Evolutionary conservation across 2,888 invertebrate genomes (phyloP), one percentile per base, ranked within the genome.

Genomic region (Mystacides longicornis): DNA sequence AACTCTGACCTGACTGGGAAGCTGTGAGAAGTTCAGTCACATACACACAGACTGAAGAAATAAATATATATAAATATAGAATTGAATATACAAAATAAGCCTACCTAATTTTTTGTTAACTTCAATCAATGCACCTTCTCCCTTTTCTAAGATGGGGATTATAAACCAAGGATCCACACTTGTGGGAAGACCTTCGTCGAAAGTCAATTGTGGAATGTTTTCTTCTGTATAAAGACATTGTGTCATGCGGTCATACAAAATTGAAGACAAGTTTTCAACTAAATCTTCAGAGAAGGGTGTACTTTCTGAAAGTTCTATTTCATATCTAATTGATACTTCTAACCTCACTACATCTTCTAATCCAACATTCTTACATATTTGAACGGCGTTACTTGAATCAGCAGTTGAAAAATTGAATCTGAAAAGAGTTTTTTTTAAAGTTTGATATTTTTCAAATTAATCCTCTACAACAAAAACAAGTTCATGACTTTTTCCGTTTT

Each of bases 401-500:
- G 98, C 87, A 37, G 97, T 97, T 16, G 93, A 94, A 70, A 96
- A 96, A 72, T 94, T 93, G 64, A 94, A 86, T 64, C 94, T 87
- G 68, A 62, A 73, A 71, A 18, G 16, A n/a, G n/a, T n/a, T n/a
- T n/a, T n/a, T n/a, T n/a, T n/a, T n/a, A n/a, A n/a, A n/a, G n/a
- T n/a, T n/a, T n/a, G n/a, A n/a, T n/a, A n/a, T n/a, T n/a, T n/a
- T 27, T 27, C 5, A 27, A 11, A n/a, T 20, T 19, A 14, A 50
- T 31, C 31, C 19, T 43, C 18, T 16, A 31, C 27, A 21, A 31
- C 55, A 58, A 61, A 56, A 14, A 49, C 23, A 14, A 49, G 23
- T 23, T 23, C 19, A 22, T 20, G n/a, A n/a, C n/a, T n/a, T n/a
- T n/a, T n/a, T n/a, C n/a, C n/a, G n/a, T n/a, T n/a, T n/a, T n/a